Base-by-base conservation (phyloP, 2,888 invertebrate species). In the Euzophera pinguis region DNA sequence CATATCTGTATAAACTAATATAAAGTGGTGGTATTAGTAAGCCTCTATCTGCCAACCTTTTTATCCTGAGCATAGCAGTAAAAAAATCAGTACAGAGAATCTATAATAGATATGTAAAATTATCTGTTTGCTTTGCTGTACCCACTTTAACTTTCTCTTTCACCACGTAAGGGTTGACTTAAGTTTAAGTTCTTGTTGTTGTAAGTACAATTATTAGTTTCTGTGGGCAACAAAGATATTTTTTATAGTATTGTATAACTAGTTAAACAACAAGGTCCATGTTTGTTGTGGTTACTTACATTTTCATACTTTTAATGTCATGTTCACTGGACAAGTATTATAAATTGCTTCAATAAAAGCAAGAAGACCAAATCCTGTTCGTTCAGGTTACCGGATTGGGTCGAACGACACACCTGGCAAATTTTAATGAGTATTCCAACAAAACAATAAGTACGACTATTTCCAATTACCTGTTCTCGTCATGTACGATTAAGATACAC, bases 341-440 rank as follows among this genome's bases (percentile, higher is more conserved):
- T 39, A 38, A 59, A 55, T 29, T 50, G 47, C 56, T 16, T 10
- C 13, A 27, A 55, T 56, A 63, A 59, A 56, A 58, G 54, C 53
- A 55, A 50, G 49, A 65, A 63, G 60, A 58, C 32, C 17, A 13
- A 7, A 43, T 68, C 67, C 67, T 62, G 69, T 67, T 53, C n/a
- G 61, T 38, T 62, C 67, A 52, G 69, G 68, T 69, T 64, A 50
- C 61, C 48, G 58, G 58, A 62, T 63, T 59, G 61, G 60, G 55
- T 56, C 32, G 54, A n/a, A 51, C 53, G 53, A 55, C 52, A 67
- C 78, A 79, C 70, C 78, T 78, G 78, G 78, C 67, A 67, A 71
- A 75, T 75, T 74, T 68, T 65, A 66, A 68, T 67, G 62, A 67
- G 63, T 56, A 61, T 53, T 64, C 64, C 69, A 75, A 78, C 70